A percentile compares a stretch with the other conserved stretches of the same genome.
Conservation (phyloP, 2,113 vertebrate species). For the Crotalus horridus region DNA sequence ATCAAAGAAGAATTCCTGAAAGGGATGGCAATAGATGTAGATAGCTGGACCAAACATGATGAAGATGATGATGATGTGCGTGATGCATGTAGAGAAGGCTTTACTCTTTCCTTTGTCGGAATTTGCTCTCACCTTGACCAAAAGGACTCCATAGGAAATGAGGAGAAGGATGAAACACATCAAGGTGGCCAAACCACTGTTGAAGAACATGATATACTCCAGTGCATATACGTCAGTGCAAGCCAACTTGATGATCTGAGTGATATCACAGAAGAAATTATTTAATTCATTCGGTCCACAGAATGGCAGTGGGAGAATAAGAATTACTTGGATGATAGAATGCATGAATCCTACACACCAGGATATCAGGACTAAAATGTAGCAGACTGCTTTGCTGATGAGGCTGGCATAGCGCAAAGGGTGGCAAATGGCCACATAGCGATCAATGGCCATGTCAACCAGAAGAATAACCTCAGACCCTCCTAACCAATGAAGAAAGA, state of each 20-base stretch:
- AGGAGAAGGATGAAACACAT: constrained; percentile 42
- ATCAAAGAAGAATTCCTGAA: background rate
- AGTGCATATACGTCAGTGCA: constrained; percentile 36
- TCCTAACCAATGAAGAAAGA: constrained; percentile 49
- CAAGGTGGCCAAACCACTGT: constrained; percentile 32
- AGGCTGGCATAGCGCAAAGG: constrained; percentile 41
- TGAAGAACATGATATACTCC: constrained; percentile 29
- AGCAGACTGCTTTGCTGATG: constrained; percentile 35
- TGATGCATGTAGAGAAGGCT: constrained; percentile 53
- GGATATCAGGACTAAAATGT: constrained; percentile 6
- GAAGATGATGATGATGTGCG: constrained; percentile 48
- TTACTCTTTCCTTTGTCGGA: constrained; percentile 32
- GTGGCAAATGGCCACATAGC: constrained; percentile 50
- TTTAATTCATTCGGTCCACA: constrained; percentile 50
- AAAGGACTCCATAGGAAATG: constrained; percentile 41
- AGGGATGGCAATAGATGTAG: constrained; percentile 41
- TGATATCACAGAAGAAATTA: constrained; percentile 57
- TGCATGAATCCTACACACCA: constrained; percentile 11
- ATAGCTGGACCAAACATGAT: constrained; percentile 47
- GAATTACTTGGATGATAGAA: constrained; percentile 16
- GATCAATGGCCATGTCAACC: constrained; percentile 49
- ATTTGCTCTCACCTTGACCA: constrained; percentile 36
- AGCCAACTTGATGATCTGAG: constrained; percentile 45
- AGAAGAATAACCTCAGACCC: constrained; percentile 38
- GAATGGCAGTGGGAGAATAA: constrained; percentile 39